A percentile compares a stretch with the other conserved stretches of the same genome.
phyloP scores from a whole-genome alignment of 30 jellyfish, hydroid and myxozoan species.

The Turritopsis dohrnii region DNA sequence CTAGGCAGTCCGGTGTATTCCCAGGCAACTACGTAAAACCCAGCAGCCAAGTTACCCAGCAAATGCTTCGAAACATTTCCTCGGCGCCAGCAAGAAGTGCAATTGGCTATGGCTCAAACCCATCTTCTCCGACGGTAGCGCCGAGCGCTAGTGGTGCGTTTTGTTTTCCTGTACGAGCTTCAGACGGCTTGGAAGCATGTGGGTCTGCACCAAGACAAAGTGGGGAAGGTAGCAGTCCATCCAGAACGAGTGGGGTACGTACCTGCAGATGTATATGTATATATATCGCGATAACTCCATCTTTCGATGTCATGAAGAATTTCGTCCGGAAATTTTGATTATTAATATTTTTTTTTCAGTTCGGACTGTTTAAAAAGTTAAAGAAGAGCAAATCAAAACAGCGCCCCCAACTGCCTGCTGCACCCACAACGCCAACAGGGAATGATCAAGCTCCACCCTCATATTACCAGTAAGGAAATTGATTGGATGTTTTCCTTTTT shows the following conservation, averaged over 20 bases:
- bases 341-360: conserved; percentile 7
- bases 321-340: not conserved
- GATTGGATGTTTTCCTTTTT: too few species aligned
- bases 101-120: conserved; percentile 40
- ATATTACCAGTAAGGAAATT: conserved; percentile 31
- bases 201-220: not conserved
- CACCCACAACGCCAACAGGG: conserved; percentile 27
- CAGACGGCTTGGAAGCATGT: not conserved
- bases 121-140: conserved; percentile 28
- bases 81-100: conserved; percentile 16
- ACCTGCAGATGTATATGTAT: too few species aligned
- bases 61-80: conserved; percentile 10
- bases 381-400: conserved; percentile 28
- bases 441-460: conserved; percentile 36
- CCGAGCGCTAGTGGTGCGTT: not conserved
- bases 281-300: too few species aligned
- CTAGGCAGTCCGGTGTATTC: conserved; percentile 57
- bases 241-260: not conserved
- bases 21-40: conserved; percentile 71
- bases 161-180: not conserved
- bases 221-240: not conserved
- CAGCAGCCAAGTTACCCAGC: conserved; percentile 36
- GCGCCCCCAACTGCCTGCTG: conserved; percentile 21
- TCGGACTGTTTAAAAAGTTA: conserved; percentile 28
- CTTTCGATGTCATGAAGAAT: too few species aligned